Percentiles rank a stretch among this genome's conserved stretches.
Conservation (phyloP, 2,797 vertebrate genomes). For the Pseudochirops corinnae region DNA sequence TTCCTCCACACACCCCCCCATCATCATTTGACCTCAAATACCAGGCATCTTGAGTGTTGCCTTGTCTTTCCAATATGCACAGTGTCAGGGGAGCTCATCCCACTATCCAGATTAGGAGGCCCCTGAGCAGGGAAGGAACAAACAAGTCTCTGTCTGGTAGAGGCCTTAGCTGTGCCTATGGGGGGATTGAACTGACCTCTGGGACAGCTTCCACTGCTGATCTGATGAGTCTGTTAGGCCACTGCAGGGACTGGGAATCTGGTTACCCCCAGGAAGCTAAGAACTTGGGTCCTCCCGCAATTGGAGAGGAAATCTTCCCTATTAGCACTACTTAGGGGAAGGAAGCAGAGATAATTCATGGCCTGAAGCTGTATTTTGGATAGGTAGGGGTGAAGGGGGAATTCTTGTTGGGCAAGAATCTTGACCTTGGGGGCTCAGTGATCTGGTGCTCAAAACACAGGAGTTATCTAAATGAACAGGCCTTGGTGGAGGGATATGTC, state of each 20-base stretch:
- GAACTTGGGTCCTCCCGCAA: too few relatives aligned
- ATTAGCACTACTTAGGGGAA: background rate
- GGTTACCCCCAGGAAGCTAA: background rate
- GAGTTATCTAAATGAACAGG: background rate
- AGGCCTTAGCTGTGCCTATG: too few relatives aligned
- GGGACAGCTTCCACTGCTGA: background rate
- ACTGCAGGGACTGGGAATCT: background rate
- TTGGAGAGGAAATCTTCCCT: background rate
- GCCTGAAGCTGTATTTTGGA: background rate
- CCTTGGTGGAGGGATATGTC: background rate
- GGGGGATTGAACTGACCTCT: background rate
- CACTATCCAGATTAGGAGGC: background rate
- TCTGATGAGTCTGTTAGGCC: background rate
- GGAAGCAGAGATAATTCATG: background rate
- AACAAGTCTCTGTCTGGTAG: background rate
- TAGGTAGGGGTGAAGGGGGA: background rate
- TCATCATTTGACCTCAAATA: background rate
- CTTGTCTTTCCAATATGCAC: background rate
- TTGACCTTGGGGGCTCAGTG: background rate
- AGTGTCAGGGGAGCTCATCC: too few relatives aligned
- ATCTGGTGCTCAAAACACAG: background rate
- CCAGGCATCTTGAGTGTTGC: too few relatives aligned
- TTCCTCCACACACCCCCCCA: too few relatives aligned
- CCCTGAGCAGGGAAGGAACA: background rate
- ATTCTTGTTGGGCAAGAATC: background rate